Conservation (phyloP, 2,797 vertebrate genomes). For the Hirundo rustica region DNA sequence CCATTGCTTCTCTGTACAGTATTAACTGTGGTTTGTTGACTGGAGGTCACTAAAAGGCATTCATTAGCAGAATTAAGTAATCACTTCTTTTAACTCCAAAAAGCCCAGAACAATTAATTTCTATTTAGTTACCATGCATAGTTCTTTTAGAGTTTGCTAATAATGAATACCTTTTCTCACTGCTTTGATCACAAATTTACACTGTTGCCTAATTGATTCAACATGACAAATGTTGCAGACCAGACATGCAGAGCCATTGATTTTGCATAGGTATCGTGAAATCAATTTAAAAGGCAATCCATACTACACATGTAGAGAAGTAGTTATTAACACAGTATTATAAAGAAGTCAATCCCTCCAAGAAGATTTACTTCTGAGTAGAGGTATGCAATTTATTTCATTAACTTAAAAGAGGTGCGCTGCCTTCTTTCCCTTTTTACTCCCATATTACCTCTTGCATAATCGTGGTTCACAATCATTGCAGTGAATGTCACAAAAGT, state of each 20-base stretch:
- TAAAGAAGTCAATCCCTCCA: conserved; percentile 33
- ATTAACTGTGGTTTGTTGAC: not conserved
- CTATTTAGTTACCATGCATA: conserved; percentile 45
- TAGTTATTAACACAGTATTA: conserved; percentile 51
- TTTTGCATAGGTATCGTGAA: conserved; percentile 48
- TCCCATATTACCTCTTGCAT: not conserved
- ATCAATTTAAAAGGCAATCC: conserved; percentile 69
- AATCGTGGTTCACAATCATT: not conserved
- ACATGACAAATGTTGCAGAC: conserved; percentile 53
- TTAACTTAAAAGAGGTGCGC: conserved; percentile 47
- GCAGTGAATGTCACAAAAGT: conserved; percentile 33
- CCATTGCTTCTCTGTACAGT: not conserved
- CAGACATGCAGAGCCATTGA: conserved; percentile 48
- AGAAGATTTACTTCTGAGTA: conserved; percentile 16
- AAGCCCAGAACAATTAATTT: conserved; percentile 39
- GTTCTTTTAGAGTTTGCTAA: conserved; percentile 54
- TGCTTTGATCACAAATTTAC: conserved; percentile 66
- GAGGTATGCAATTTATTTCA: conserved; percentile 51
- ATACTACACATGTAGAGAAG: conserved; percentile 58
- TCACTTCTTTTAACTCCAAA: conserved; percentile 1
- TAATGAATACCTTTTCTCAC: conserved; percentile 55
- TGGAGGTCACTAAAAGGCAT: not conserved
- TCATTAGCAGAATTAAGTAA: conserved; percentile 43
- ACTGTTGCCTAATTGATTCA: not conserved
- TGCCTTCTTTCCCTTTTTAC: not conserved